Base-by-base conservation (phyloP, 2,797 vertebrate genomes). In the Babyrousa celebensis region DNA sequence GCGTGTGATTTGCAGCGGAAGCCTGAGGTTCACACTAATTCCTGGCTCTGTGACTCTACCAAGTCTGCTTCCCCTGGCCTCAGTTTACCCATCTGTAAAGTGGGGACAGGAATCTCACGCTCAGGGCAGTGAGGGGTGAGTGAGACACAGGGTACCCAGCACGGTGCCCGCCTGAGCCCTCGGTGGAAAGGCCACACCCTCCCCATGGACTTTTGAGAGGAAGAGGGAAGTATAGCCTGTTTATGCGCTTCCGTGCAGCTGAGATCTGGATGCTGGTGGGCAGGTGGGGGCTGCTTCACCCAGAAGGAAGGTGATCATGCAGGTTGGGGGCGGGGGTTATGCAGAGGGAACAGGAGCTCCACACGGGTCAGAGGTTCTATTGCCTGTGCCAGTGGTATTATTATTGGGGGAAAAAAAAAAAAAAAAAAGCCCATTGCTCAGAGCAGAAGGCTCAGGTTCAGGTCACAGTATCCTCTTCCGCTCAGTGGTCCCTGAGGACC, bases 271-370 rank as follows among this genome's bases (percentile, higher is more conserved):
- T 21, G 5, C n/a, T 23, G 48, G 70, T 0, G 32, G 82, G 58
- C n/a, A 6, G 16, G 52, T 5, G 5, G 23, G 1, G 29, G 48
- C 21, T 12, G 52, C n/a, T 2, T 36, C 8, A 8, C n/a, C 0
- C 7, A 5, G 7, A 20, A 12, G 58, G 43, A 16, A 20, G 48
- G 21, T 1, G 58, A 17, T 1, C 27, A 7, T 0, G 0, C 2
- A 4, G 63, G 14, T 21, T 10, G 20, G 43, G 36, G 48, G 48
- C 12, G 0, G 2, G 8, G 0, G n/a, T 2, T 14, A 23, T 32
- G 65, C 48, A 25, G 17, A 27, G 43, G 29, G 52, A 56, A 7
- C 1, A 0, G 58, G 80, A 20, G 52, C 9, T n/a, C 20, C 2
- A 10, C 62, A 27, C 67, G 40, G 65, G 77, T 21, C 68, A 52